phyloP scores from a whole-genome alignment of 2,113 vertebrate genomes.

The Poeciliopsis retropinna region DNA sequence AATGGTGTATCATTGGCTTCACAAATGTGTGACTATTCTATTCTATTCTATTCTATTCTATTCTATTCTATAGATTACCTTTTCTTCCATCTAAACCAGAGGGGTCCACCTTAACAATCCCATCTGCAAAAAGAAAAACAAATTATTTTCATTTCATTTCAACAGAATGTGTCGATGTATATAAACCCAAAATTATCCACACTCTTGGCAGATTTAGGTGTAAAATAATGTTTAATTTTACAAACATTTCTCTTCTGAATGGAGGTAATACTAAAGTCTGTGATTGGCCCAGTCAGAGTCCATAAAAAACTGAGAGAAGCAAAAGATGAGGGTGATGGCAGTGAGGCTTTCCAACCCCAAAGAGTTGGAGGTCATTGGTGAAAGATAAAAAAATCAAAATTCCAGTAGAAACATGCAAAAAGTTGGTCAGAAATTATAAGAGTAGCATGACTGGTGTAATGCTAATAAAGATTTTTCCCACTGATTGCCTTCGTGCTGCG shows the following conservation, averaged over 20 bases:
- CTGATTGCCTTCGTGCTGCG: no score
- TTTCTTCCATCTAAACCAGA: slow-evolving; percentile 85
- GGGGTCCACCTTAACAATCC: slow-evolving; percentile 86
- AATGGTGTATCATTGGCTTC: no score
- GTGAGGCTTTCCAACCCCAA: no score
- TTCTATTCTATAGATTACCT: slow-evolving; percentile 74
- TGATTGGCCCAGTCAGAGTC: background rate
- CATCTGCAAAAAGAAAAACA: slow-evolving; percentile 76
- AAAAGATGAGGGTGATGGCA: no score
- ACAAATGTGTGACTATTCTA: background rate
- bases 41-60: background rate
- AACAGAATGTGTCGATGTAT: background rate
- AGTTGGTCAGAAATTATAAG: no score
- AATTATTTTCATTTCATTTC: background rate
- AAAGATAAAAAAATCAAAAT: no score
- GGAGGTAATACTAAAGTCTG: background rate
- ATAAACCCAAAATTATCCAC: background rate
- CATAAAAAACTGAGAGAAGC: background rate
- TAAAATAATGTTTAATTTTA: background rate
- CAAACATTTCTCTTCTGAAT: background rate
- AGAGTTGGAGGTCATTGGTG: no score
- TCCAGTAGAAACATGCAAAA: no score
- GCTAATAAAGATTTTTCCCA: no score
- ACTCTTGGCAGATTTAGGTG: background rate
- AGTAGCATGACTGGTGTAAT: no score